Conservation (phyloP, 2,113 vertebrate species). For the Athene noctua region DNA sequence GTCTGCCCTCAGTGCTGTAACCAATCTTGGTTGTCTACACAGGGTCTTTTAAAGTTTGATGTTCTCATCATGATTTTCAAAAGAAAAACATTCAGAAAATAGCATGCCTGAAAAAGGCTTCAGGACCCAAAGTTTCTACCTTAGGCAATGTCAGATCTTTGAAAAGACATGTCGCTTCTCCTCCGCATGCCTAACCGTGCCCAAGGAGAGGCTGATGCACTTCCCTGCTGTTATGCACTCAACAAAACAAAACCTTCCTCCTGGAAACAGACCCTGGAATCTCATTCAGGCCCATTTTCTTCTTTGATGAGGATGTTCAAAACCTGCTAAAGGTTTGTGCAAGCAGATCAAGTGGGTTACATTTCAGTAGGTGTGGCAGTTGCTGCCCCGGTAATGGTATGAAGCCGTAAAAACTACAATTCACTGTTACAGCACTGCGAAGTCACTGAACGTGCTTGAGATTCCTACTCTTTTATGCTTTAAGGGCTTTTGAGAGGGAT, state of each 20-base stretch:
- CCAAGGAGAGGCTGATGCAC: slow-evolving; percentile 10
- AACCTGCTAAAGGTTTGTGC: slow-evolving; percentile 10
- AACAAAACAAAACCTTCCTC: slow-evolving; percentile 43
- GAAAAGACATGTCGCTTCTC: background rate
- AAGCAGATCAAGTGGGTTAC: background rate
- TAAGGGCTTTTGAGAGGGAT: background rate
- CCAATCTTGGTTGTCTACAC: background rate
- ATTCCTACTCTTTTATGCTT: background rate
- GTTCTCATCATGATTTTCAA: background rate
- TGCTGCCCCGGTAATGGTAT: background rate
- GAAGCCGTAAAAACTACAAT: background rate
- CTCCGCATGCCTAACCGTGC: background rate
- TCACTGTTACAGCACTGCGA: background rate
- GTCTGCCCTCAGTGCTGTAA: background rate
- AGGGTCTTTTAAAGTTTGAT: background rate
- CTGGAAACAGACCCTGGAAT: slow-evolving; percentile 46
- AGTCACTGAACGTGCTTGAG: accelerated
- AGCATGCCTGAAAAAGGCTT: background rate
- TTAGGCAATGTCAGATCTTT: background rate
- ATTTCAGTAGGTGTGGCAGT: slow-evolving; percentile 22
- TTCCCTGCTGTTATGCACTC: slow-evolving; percentile 7
- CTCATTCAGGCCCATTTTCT: slow-evolving; percentile 15
- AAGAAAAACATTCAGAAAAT: background rate
- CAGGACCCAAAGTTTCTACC: background rate
- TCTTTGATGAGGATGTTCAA: slow-evolving; percentile 42